These are phyloP conservation scores for Apteryx owenii DNA, from an alignment of 2,113 vertebrate genomes.

Conservation along the genomic window DNA sequence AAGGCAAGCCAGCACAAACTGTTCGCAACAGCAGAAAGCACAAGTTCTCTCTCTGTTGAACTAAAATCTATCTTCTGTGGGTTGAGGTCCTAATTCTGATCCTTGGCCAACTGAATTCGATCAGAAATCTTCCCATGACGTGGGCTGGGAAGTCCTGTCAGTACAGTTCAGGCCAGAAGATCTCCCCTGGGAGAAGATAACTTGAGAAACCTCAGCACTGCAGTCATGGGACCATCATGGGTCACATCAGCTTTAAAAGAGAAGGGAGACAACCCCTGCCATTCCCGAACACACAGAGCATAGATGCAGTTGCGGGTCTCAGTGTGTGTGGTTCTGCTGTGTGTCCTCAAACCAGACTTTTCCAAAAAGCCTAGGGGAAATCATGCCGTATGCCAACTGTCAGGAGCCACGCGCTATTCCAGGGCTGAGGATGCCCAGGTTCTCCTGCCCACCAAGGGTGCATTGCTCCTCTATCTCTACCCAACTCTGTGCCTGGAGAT, in stretches of 20 bases:
- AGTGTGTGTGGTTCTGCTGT: fast-evolving
- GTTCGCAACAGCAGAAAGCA: background rate
- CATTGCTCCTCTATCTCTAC: fast-evolving
- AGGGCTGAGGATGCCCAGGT: background rate
- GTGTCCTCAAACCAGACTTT: background rate
- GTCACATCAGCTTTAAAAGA: background rate
- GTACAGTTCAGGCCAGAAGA: background rate
- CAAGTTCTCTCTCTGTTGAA: background rate
- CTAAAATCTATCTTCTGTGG: background rate
- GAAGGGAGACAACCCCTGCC: background rate
- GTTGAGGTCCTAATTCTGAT: background rate
- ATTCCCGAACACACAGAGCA: background rate
- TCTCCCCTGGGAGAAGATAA: background rate
- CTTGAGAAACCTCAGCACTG: background rate
- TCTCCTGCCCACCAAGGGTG: too few species aligned
- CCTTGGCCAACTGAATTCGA: background rate
- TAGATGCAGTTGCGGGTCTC: background rate
- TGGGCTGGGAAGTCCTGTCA: background rate
- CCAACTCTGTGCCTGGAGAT: background rate
- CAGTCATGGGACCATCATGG: fast-evolving
- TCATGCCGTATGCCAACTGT: too few species aligned
- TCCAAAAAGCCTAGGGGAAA: background rate
- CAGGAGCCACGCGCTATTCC: background rate
- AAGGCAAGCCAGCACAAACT: background rate
- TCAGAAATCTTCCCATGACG: background rate